phyloP scores from a whole-genome alignment of 2,113 vertebrate species.

The Hyla sarda region DNA sequence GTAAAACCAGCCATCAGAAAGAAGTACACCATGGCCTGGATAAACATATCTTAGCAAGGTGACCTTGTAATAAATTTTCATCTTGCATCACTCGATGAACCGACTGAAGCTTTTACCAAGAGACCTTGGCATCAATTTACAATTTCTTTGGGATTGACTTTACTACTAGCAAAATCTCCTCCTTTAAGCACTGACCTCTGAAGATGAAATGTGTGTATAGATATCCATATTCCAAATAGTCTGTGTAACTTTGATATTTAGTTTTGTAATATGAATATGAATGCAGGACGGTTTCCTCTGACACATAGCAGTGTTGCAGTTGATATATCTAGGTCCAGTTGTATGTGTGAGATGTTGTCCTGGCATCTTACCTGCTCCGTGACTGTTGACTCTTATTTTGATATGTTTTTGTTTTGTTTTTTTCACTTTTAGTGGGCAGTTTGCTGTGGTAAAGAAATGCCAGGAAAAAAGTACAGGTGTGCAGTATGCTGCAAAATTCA shows the following conservation, averaged over 20 bases:
- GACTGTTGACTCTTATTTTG: fast-evolving
- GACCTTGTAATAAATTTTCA: neutral
- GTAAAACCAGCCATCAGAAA: neutral
- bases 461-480: conserved; percentile 81
- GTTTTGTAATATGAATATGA: neutral
- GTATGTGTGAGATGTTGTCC: neutral
- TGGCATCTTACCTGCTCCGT: neutral
- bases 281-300: too few species aligned
- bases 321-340: neutral
- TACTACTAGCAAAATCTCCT: neutral
- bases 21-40: neutral
- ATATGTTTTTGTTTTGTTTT: neutral
- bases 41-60: neutral
- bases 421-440: conserved; percentile 82
- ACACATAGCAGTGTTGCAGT: too few species aligned
- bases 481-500: conserved; percentile 94
- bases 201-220: neutral
- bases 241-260: neutral
- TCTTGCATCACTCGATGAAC: neutral
- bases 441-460: conserved; percentile 94
- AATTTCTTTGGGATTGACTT: neutral
- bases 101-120: too few species aligned
- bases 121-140: neutral
- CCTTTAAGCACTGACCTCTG: too few species aligned
- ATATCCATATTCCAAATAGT: neutral